Evolutionary conservation across 2,113 vertebrate species (phyloP).

Genomic region (Tursiops truncatus): DNA sequence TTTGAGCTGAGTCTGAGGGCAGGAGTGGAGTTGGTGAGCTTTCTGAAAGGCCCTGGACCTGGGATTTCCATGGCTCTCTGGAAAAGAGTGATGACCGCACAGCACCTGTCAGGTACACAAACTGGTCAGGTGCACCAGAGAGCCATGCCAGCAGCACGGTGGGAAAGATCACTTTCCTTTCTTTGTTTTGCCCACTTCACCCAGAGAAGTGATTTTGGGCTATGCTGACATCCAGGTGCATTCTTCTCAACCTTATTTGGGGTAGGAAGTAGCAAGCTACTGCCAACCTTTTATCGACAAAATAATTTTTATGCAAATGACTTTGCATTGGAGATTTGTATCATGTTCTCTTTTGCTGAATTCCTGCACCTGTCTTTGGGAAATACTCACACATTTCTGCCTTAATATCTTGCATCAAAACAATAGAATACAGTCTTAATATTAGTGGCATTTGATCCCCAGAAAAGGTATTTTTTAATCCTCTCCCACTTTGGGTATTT

Average conservation of each 20-base stretch:
- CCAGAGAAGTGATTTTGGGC: fast-evolving
- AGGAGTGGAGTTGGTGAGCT: fast-evolving
- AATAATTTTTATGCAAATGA: neutral
- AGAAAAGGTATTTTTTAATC: neutral
- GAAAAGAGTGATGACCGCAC: fast-evolving
- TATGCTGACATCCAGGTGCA: fast-evolving
- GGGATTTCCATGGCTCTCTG: fast-evolving
- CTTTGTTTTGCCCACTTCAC: fast-evolving
- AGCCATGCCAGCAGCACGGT: fast-evolving
- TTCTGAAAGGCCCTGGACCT: too few species aligned
- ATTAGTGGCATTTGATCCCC: neutral
- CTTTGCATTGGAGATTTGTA: neutral
- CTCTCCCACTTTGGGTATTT: neutral
- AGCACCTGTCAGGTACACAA: fast-evolving
- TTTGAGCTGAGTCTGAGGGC: fast-evolving
- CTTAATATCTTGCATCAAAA: neutral
- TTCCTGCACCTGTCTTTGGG: neutral
- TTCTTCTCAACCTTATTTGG: neutral
- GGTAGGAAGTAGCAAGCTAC: fast-evolving
- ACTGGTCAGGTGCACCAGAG: fast-evolving
- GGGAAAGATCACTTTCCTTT: fast-evolving
- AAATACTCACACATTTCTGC: neutral
- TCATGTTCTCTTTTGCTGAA: neutral
- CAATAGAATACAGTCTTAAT: neutral
- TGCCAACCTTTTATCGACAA: neutral